phyloP scores from a whole-genome alignment of 2,113 vertebrate genomes.

The Guaruba guarouba region DNA sequence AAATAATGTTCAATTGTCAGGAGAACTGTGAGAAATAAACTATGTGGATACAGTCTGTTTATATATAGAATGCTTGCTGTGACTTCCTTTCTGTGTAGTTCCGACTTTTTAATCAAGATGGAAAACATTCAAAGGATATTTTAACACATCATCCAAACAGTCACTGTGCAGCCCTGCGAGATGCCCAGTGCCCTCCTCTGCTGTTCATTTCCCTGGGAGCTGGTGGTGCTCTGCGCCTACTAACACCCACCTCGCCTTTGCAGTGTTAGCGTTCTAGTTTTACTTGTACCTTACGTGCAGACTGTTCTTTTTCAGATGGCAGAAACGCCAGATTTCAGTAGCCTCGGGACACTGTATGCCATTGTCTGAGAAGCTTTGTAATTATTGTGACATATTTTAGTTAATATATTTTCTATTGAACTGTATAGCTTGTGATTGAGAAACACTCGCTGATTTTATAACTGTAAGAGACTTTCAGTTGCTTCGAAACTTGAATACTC shows the following conservation, averaged over 20 bases:
- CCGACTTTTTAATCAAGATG: slow-evolving; percentile 30
- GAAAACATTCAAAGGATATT: background rate
- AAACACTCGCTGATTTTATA: slow-evolving; percentile 50
- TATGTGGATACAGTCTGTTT: slow-evolving; percentile 97
- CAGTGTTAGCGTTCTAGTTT: background rate
- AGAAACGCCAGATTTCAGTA: background rate
- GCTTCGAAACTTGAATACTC: slow-evolving; percentile 55
- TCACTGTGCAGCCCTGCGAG: background rate
- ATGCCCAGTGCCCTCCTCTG: background rate
- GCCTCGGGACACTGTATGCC: slow-evolving; percentile 18
- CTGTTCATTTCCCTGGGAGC: background rate
- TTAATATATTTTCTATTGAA: slow-evolving; percentile 67
- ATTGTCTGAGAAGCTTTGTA: slow-evolving; percentile 52
- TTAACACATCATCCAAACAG: background rate
- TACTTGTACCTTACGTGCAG: background rate
- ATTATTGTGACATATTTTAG: slow-evolving; percentile 68
- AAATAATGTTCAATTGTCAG: slow-evolving; percentile 97
- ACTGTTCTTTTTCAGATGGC: background rate
- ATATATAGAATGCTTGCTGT: slow-evolving; percentile 80
- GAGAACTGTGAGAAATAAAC: slow-evolving; percentile 99
- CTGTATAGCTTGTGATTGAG: slow-evolving; percentile 59
- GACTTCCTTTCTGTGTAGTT: slow-evolving; percentile 75
- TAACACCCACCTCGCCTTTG: background rate
- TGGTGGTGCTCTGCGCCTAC: background rate
- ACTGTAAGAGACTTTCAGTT: slow-evolving; percentile 42